Evolutionary conservation across 2,797 vertebrate species (phyloP).

Genomic region (Anguilla obscura): DNA sequence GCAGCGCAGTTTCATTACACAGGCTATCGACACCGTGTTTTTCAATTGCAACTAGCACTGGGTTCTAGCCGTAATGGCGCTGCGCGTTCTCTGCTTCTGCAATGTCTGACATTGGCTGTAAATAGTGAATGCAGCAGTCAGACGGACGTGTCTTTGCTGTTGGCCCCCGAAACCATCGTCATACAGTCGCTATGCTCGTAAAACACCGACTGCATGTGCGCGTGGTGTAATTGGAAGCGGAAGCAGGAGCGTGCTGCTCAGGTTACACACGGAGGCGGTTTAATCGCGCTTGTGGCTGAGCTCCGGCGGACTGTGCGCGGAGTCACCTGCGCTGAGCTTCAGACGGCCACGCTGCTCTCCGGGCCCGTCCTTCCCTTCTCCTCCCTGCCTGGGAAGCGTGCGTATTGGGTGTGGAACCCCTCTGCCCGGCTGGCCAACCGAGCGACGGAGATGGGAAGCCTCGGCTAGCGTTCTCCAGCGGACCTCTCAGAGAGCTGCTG

Average conservation of each 20-base stretch:
- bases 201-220: not conserved
- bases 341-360: not conserved
- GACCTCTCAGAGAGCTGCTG: conserved; percentile 23
- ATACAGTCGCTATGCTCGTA: not conserved
- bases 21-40: not conserved
- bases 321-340: not conserved
- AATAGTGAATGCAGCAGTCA: not conserved
- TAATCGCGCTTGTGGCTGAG: not conserved
- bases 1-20: not conserved
- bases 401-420: not conserved
- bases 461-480: not conserved
- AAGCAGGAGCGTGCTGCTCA: not conserved
- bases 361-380: not conserved
- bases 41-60: not conserved
- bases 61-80: not conserved
- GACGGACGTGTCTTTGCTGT: not conserved
- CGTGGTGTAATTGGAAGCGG: not conserved
- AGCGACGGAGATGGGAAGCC: not conserved
- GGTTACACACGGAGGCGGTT: not conserved
- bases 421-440: not conserved
- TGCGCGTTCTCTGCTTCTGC: not conserved
- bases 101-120: not conserved
- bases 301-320: not conserved
- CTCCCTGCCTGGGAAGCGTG: not conserved
- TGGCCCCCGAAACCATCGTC: not conserved